phyloP scores from a whole-genome alignment of 2,888 invertebrate species.

The Mythimna lalbum region DNA sequence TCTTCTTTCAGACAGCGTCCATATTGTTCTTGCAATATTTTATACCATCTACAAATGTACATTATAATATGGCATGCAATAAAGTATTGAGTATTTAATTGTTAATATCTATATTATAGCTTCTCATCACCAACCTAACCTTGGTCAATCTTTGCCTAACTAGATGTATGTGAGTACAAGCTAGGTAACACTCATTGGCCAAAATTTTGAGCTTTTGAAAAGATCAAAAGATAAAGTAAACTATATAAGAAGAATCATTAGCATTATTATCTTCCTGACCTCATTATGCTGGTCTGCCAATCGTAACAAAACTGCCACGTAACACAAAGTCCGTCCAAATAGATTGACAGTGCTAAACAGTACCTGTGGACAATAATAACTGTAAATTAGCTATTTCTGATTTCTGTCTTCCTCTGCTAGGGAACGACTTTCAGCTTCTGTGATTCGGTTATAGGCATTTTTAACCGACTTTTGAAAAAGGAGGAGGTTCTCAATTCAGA shows the following conservation, averaged over 20 bases:
- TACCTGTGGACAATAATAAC: conserved; percentile 9
- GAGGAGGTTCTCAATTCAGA: no score
- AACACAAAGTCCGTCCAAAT: conserved; percentile 8
- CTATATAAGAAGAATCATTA: neutral
- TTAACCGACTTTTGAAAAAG: no score
- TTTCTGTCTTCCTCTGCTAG: no score
- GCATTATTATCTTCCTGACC: neutral
- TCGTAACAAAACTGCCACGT: neutral
- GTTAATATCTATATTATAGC: neutral
- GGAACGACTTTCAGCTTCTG: no score
- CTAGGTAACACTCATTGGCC: neutral
- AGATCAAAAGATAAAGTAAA: neutral
- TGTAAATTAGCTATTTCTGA: neutral
- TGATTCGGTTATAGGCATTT: no score
- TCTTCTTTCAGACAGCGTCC: no score
- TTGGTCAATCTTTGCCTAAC: neutral
- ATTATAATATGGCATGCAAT: no score
- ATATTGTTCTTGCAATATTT: no score
- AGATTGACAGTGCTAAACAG: neutral
- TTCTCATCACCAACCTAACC: neutral
- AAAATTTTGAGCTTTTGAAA: neutral
- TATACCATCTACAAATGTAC: no score
- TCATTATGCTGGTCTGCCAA: neutral
- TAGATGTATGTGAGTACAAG: neutral
- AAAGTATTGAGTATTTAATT: neutral